Evolutionary conservation across 1,140 invertebrate genomes (phyloP), one percentile per base, ranked within the genome.

Genomic region (Metopolophium dirhodum): DNA sequence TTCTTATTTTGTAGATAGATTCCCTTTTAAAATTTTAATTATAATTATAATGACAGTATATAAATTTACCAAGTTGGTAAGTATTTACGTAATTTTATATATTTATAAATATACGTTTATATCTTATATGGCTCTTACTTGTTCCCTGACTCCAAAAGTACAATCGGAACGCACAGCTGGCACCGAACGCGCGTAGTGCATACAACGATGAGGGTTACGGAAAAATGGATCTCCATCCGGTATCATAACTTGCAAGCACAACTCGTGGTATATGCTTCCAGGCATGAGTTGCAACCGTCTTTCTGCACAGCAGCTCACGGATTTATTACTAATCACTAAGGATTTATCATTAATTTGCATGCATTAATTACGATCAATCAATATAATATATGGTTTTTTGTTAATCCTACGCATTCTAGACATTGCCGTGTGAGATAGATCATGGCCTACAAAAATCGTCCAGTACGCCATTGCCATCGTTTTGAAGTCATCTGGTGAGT

Each of bases 401-500:
- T 37, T 51, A 82, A 4, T 96, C 96, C 96, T 96, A 98, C 97
- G 95, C 96, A 97, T 97, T 94, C 97, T 97, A 47, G 97, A 96
- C 37, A 97, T 96, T 7, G 97, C 97, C 1, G 97, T 97, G 94
- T 98, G 96, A 20, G 97, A 96, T n/a, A 98, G 95, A 95, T 98
- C 98, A 94, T 98, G 97, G 68, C 97, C 96, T 23, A 98, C 95
- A 94, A 98, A 98, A 95, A 98, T 97, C 18, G 97, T 96, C 97
- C 98, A 98, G 93, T 97, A 96, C 94, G 97, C 97, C 49, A 49
- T 95, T 1, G 97, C 96, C 35, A 98, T 95, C 6, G 97, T 97
- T 89, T 95, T 95, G 11, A 94, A 95, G 11, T 94, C 93, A 86
- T 96, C 95, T 18, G 94, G 94, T n/a, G 94, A 94, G 93, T 95